Evolutionary conservation across 2,113 vertebrate genomes (phyloP).

Genomic region (Irena cyanogastra): DNA sequence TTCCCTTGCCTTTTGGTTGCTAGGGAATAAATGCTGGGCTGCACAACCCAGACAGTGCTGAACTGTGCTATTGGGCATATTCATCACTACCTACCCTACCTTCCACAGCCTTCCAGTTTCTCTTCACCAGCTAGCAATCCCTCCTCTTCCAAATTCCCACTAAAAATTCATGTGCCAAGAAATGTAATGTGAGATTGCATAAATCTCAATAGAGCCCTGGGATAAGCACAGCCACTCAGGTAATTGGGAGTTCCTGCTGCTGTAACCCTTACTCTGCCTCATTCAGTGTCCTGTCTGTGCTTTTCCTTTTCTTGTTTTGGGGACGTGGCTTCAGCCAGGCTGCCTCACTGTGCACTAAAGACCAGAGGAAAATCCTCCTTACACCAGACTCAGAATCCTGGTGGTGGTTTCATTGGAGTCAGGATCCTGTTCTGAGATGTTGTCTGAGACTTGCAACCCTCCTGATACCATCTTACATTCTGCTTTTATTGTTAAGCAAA

Average conservation of each 20-base stretch:
- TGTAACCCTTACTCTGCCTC: constrained; percentile 2
- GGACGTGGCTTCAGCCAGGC: background rate
- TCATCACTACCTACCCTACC: background rate
- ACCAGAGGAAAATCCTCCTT: background rate
- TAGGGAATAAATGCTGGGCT: background rate
- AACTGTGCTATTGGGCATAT: background rate
- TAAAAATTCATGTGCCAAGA: background rate
- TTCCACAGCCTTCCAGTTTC: background rate
- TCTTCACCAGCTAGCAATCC: constrained; percentile 13
- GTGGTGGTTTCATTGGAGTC: background rate
- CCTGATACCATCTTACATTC: background rate
- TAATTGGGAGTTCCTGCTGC: background rate
- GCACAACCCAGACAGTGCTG: background rate
- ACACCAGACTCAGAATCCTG: background rate
- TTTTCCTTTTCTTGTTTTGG: background rate
- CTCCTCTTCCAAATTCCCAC: background rate
- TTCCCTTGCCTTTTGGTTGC: constrained; percentile 21
- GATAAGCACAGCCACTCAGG: background rate
- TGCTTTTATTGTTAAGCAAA: background rate
- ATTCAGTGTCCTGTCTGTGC: background rate
- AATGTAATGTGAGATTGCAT: background rate
- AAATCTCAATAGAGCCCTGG: background rate
- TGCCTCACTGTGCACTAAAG: background rate
- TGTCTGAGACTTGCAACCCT: background rate
- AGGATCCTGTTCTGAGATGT: background rate